Conservation (phyloP, 2,797 vertebrate species). For the Psittacula derbiana region DNA sequence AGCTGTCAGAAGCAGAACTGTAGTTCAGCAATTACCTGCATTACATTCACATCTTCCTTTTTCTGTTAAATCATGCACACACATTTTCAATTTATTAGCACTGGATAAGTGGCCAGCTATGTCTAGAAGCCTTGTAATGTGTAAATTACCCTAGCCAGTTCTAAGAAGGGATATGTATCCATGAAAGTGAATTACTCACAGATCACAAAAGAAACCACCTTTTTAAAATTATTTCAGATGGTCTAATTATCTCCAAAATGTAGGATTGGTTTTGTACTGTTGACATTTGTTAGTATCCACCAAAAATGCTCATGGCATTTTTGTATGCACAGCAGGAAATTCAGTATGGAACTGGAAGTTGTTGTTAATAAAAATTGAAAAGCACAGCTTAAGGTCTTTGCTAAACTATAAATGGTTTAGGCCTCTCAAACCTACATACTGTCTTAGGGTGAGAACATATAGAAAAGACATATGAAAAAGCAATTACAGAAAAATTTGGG, state of each 20-base stretch:
- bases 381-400: conserved; percentile 65
- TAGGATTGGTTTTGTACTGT: conserved; percentile 49
- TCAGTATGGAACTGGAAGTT: conserved; percentile 55
- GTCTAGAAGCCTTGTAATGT: conserved; percentile 55
- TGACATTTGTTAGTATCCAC: conserved; percentile 65
- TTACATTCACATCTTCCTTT: conserved; percentile 39
- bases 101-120: conserved; percentile 30
- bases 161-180: conserved; percentile 38
- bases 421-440: conserved; percentile 4
- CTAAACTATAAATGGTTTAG: conserved; percentile 57
- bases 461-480: conserved; percentile 37
- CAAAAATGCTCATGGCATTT: conserved; percentile 65
- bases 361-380: conserved; percentile 72
- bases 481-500: conserved; percentile 31
- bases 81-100: conserved; percentile 54
- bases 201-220: conserved; percentile 64
- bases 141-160: conserved; percentile 51
- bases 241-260: conserved; percentile 62
- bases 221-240: conserved; percentile 62
- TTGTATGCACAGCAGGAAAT: conserved; percentile 61
- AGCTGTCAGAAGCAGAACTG: not conserved
- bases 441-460: conserved; percentile 28
- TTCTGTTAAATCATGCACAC: conserved; percentile 49
- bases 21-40: conserved; percentile 43
- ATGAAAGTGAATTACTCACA: conserved; percentile 67